Conservation (phyloP, 2,888 invertebrate genomes). For the Thereva nobilitata region DNA sequence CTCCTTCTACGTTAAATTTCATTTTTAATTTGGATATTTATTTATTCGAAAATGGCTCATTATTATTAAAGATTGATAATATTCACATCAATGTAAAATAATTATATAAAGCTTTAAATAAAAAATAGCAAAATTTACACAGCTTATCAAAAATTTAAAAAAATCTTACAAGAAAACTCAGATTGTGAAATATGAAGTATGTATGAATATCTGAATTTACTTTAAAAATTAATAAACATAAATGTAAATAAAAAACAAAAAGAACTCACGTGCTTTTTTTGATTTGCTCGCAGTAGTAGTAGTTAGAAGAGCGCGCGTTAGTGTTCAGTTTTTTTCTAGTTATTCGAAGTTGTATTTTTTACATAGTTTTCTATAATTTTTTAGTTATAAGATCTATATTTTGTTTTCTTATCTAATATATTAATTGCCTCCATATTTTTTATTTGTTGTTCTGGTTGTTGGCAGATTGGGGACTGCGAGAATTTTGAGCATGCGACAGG, state of each 20-base stretch:
- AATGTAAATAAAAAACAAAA: slow-evolving; percentile 47
- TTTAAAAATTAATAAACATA: slow-evolving; percentile 43
- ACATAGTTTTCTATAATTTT: slow-evolving; percentile 60
- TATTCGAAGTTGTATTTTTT: slow-evolving; percentile 28
- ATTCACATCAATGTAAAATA: no score
- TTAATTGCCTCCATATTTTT: slow-evolving; percentile 49
- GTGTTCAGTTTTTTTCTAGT: slow-evolving; percentile 38
- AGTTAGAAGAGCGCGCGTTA: slow-evolving; percentile 43
- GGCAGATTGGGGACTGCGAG: slow-evolving; percentile 35
- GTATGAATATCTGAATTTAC: no score
- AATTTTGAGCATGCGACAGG: slow-evolving; percentile 79
- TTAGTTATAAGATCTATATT: slow-evolving; percentile 53
- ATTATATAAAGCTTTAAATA: no score
- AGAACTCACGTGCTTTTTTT: slow-evolving; percentile 47
- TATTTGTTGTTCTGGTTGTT: slow-evolving; percentile 63
- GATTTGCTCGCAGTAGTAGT: slow-evolving; percentile 44
- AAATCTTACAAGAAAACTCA: no score
- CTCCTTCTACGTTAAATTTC: no score
- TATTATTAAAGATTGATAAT: no score
- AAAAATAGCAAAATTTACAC: no score
- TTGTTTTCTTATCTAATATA: slow-evolving; percentile 56
- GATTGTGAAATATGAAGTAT: no score
- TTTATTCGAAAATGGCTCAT: no score
- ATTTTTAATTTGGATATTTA: no score
- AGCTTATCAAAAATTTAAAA: no score